phyloP scores from a whole-genome alignment of 1,140 invertebrate species.

The Homalodisca vitripennis region DNA sequence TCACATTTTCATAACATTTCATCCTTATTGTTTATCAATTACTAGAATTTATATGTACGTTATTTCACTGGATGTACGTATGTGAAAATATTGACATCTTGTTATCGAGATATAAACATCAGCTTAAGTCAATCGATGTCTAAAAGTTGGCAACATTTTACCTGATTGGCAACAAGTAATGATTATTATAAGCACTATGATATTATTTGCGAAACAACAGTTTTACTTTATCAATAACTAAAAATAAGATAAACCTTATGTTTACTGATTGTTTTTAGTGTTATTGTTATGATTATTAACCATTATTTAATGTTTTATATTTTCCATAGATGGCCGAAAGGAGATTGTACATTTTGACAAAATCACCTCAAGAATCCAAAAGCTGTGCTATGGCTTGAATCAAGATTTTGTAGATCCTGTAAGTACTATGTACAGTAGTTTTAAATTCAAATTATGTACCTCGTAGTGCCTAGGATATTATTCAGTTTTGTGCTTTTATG shows the following conservation, averaged over 20 bases:
- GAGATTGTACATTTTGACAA: constrained; percentile 97
- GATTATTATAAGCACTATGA: too few relatives aligned
- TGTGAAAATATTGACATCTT: too few relatives aligned
- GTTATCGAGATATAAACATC: too few relatives aligned
- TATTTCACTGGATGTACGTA: too few relatives aligned
- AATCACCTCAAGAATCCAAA: constrained; percentile 94
- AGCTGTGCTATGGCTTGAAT: constrained; percentile 94
- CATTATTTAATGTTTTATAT: constrained; percentile 16
- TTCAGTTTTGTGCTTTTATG: too few relatives aligned
- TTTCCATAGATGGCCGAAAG: constrained; percentile 74
- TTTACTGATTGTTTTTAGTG: neutral
- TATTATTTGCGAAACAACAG: neutral
- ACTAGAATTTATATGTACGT: too few relatives aligned
- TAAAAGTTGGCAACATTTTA: neutral
- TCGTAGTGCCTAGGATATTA: too few relatives aligned
- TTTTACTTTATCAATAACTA: neutral
- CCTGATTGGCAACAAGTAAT: neutral
- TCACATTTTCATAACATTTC: too few relatives aligned
- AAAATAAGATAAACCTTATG: neutral
- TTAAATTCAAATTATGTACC: too few relatives aligned
- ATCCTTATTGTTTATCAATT: too few relatives aligned
- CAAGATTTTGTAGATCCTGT: constrained; percentile 96
- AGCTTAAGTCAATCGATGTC: neutral
- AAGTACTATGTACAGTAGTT: too few relatives aligned
- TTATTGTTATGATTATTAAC: neutral